These are phyloP conservation scores for Anarhynchus alexandrinus DNA, from an alignment of 2,113 vertebrate genomes.

Conservation along the genomic window DNA sequence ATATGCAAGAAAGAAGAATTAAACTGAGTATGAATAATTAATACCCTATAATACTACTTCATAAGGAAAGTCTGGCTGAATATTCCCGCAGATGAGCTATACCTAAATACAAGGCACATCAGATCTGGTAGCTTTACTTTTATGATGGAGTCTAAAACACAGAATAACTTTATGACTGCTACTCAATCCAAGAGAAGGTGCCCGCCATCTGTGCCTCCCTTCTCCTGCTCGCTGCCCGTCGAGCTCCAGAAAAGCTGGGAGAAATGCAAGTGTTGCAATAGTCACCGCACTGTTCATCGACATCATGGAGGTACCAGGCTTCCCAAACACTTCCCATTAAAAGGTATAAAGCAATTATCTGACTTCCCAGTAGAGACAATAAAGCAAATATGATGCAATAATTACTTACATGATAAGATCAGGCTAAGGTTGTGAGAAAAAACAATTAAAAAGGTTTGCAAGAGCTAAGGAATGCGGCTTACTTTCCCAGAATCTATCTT, in stretches of 20 bases:
- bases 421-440: conserved; percentile 35
- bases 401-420: conserved; percentile 28
- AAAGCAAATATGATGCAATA: conserved; percentile 45
- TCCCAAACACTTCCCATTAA: conserved; percentile 6
- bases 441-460: conserved; percentile 47
- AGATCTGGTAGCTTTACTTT: not conserved
- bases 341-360: conserved; percentile 26
- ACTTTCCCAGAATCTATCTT: conserved; percentile 23
- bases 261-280: not conserved
- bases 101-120: not conserved
- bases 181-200: not conserved
- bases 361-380: conserved; percentile 11
- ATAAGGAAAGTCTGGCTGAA: conserved; percentile 38
- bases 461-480: conserved; percentile 31
- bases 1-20: conserved; percentile 66
- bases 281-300: not conserved
- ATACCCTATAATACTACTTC: conserved; percentile 44
- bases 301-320: not conserved
- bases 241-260: not conserved
- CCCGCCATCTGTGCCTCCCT: not conserved
- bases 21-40: conserved; percentile 68
- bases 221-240: not conserved
- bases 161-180: not conserved
- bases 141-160: not conserved
- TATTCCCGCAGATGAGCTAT: conserved; percentile 1